A percentile compares a stretch with the other conserved stretches of the same genome.
phyloP scores from a whole-genome alignment of 2,797 vertebrate genomes.

The Sciurus carolinensis region DNA sequence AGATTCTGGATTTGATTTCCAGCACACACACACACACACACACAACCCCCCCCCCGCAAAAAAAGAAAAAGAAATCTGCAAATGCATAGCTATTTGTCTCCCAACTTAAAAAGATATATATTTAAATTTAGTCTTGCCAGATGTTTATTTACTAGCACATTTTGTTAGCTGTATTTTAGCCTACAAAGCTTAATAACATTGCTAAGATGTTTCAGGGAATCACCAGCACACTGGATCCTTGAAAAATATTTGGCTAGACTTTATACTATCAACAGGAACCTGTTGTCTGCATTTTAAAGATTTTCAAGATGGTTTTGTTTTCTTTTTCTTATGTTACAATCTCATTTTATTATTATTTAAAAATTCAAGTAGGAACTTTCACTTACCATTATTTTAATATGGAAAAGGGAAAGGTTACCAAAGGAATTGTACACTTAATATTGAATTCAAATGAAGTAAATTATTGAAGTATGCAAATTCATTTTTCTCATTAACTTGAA shows the following conservation, averaged over 20 bases:
- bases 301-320: not conserved
- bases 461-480: not conserved
- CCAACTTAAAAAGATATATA: not conserved
- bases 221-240: constrained; percentile 44
- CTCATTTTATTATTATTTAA: not conserved
- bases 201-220: not conserved
- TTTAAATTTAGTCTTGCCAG: constrained; percentile 14
- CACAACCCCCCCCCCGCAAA: too few species aligned
- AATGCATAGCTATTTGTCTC: not conserved
- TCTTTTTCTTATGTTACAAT: not conserved
- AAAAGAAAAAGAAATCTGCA: not conserved
- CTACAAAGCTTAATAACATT: not conserved
- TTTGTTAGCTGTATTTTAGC: constrained; percentile 54
- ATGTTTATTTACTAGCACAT: not conserved
- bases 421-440: not conserved
- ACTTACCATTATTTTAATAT: constrained; percentile 4
- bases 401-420: not conserved
- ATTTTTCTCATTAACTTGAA: constrained; percentile 35
- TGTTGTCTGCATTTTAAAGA: not conserved
- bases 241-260: not conserved
- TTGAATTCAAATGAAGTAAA: not conserved
- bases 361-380: constrained; percentile 17
- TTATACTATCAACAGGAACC: not conserved
- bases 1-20: not conserved
- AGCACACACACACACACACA: not conserved